Conservation (phyloP, 1,140 invertebrate species). For the Brachystomella parvula region DNA sequence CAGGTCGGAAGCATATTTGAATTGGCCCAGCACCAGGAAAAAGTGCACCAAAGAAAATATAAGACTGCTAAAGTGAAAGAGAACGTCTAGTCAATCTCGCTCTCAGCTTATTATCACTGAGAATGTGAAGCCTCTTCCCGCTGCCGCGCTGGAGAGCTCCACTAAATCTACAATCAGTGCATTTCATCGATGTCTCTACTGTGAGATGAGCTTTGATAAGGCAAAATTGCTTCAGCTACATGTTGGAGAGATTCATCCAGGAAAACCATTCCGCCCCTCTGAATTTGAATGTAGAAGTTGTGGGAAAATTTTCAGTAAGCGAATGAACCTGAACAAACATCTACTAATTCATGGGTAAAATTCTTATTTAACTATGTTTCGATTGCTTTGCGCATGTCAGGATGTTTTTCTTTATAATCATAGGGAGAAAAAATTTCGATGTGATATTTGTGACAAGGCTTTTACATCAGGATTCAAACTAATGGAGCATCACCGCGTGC, state of each 20-base stretch:
- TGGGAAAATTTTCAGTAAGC: constrained; percentile 23
- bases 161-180: constrained; percentile 13
- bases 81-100: not conserved
- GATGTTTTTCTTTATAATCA: constrained; percentile 2
- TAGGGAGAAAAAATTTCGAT: constrained; percentile 19
- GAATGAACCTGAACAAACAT: constrained; percentile 29
- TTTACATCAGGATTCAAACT: constrained; percentile 33
- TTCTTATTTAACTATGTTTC: not conserved
- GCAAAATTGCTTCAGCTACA: constrained; percentile 14
- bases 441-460: constrained; percentile 21
- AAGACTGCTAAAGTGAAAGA: not conserved
- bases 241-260: constrained; percentile 18
- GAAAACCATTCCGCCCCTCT: constrained; percentile 8
- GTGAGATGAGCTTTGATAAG: constrained; percentile 14
- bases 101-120: not conserved
- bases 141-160: not conserved
- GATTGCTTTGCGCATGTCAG: not conserved
- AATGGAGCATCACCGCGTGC: constrained; percentile 46
- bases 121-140: not conserved
- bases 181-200: constrained; percentile 17
- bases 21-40: not conserved
- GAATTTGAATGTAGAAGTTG: constrained; percentile 28
- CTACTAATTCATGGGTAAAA: constrained; percentile 26
- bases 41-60: not conserved
- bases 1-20: not conserved